Percentiles rank a stretch among this genome's conserved stretches.
Conservation (phyloP, 2,113 vertebrate genomes). For the Planiliza haematocheilus region DNA sequence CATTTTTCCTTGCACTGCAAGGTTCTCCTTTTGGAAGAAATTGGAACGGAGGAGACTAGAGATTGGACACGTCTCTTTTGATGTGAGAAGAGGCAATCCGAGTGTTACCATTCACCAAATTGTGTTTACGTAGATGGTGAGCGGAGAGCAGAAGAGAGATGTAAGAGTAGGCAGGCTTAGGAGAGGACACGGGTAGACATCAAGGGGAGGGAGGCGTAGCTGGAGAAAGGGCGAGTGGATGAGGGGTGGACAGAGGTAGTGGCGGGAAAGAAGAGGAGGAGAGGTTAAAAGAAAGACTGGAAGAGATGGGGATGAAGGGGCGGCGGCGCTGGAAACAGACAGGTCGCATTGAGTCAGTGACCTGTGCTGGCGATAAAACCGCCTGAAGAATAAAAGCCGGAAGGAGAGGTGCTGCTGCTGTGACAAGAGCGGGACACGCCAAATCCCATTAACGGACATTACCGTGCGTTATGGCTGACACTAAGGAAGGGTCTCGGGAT, state of each 20-base stretch:
- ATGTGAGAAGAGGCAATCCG: slow-evolving; percentile 54
- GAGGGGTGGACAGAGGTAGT: slow-evolving; percentile 35
- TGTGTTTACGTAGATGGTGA: slow-evolving; percentile 42
- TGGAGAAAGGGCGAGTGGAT: slow-evolving; percentile 15
- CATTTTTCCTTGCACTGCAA: slow-evolving; percentile 20
- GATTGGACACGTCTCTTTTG: slow-evolving; percentile 31
- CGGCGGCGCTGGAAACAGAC: slow-evolving; percentile 42
- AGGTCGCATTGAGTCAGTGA: slow-evolving; percentile 47
- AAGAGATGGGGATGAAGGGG: neutral
- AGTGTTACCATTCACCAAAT: slow-evolving; percentile 63
- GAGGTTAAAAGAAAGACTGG: slow-evolving; percentile 21
- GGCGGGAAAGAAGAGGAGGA: slow-evolving; percentile 29
- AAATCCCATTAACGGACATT: slow-evolving; percentile 57
- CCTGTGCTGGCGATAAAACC: slow-evolving; percentile 64
- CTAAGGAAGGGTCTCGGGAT: slow-evolving; percentile 13
- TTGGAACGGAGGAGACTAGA: slow-evolving; percentile 35
- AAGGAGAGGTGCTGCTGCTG: slow-evolving; percentile 50
- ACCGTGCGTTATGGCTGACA: slow-evolving; percentile 45
- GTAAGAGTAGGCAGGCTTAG: neutral
- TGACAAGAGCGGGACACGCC: slow-evolving; percentile 50
- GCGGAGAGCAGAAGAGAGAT: neutral
- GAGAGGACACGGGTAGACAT: slow-evolving; percentile 22
- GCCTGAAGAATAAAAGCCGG: slow-evolving; percentile 37
- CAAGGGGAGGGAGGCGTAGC: slow-evolving; percentile 24
- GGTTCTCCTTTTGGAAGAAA: slow-evolving; percentile 36